phyloP scores from a whole-genome alignment of 2,888 invertebrate genomes.

The Onthophagus sagittarius region DNA sequence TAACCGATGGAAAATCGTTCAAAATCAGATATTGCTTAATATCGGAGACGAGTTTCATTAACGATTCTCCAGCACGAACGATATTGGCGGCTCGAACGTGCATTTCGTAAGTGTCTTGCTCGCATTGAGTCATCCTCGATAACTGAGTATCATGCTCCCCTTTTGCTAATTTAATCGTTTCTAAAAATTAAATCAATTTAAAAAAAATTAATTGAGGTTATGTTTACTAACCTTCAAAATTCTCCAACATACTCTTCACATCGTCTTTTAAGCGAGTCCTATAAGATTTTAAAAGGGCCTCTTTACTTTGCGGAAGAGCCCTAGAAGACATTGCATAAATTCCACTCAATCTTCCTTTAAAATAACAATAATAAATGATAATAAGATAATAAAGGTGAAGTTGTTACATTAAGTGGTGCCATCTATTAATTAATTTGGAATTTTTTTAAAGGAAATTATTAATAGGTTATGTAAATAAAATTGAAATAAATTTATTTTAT shows the following conservation, averaged over 20 bases:
- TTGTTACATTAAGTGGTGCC: too few species aligned
- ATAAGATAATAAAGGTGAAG: too few species aligned
- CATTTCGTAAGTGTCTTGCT: slow-evolving; percentile 96
- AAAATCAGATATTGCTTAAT: slow-evolving; percentile 97
- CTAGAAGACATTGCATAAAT: not conserved
- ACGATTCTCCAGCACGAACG: slow-evolving; percentile 91
- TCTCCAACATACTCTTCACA: slow-evolving; percentile 95
- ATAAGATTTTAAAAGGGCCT: slow-evolving; percentile 91
- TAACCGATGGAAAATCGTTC: slow-evolving; percentile 97
- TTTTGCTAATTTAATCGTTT: slow-evolving; percentile 84
- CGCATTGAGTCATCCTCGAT: slow-evolving; percentile 85
- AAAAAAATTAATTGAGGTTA: too few species aligned
- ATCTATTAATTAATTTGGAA: too few species aligned
- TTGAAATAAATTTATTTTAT: too few species aligned
- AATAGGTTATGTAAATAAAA: too few species aligned
- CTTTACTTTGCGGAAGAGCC: slow-evolving; percentile 78
- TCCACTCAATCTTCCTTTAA: too few species aligned
- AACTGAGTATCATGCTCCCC: slow-evolving; percentile 90
- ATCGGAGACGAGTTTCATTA: slow-evolving; percentile 96
- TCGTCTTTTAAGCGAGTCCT: slow-evolving; percentile 93
- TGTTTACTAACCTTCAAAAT: slow-evolving; percentile 74
- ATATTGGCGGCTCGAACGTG: slow-evolving; percentile 95
- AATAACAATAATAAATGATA: too few species aligned
- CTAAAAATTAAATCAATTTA: slow-evolving; percentile 50
- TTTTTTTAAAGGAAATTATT: too few species aligned